Base-by-base conservation (phyloP, 2,888 invertebrate genomes). In the Tortrix viridana region DNA sequence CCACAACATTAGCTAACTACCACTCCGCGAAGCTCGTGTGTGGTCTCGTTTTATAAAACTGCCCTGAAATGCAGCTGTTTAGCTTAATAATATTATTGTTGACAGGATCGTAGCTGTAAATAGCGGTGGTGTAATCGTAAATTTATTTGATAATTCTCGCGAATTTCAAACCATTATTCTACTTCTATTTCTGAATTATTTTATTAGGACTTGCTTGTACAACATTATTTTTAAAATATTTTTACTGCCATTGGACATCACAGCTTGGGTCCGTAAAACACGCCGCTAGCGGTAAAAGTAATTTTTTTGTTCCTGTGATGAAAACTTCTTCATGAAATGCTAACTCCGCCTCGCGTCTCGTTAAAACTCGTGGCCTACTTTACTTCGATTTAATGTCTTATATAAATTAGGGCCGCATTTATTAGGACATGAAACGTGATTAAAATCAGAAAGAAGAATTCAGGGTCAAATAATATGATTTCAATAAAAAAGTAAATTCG, bases 341-440 rank as follows among this genome's bases (percentile, higher is more conserved):
- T 62, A 57, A 81, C 76, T 69, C 69, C 67, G 68, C 73, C 70
- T 72, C 72, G 72, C 65, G 60, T 60, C 64, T 69, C 69, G 62
- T 72, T 72, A 71, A 70, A 71, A 72, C 70, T 69, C 71, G 70
- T 71, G 66, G 72, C 75, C 74, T 74, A 74, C 73, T 77, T 73
- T 71, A 75, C 76, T 73, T 71, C 74, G 56, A 71, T 76, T 75
- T 72, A 76, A 77, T 80, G 82, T 81, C 77, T 77, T 74, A 74
- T 74, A 75, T 73, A 78, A 82, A 81, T 82, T 80, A 76, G 78
- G 78, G 71, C 76, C 76, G 70, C 76, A 76, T 82, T 82, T 82
- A 84, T 81, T 82, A 79, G 77, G 73, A 75, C 77, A 75, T 80
- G 75, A 76, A 81, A 81, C 68, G 72, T 74, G 73, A 70, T 66